Base-by-base conservation (phyloP, 2,888 invertebrate genomes). In the Callimorpha dominula region DNA sequence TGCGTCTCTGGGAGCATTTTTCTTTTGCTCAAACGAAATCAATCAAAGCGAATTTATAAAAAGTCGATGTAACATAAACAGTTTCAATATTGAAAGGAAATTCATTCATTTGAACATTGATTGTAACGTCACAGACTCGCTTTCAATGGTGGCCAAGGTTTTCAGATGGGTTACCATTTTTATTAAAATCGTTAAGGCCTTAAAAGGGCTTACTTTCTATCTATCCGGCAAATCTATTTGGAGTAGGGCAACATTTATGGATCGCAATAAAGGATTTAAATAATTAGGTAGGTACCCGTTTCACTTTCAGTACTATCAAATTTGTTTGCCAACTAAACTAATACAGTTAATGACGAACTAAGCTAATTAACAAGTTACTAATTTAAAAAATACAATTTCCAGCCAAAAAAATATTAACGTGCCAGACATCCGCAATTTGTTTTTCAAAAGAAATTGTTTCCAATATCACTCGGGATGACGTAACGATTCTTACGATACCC, bases 41-140 rank as follows among this genome's bases (percentile, higher is more conserved):
- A 14, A 63, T 42, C 42, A 20, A 64, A 70, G 5, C 14, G 4
- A 72, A 54, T 64, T 52, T 68, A 46, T 57, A 68, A 54, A 63
- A 42, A 72, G 46, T 64, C 43, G 1, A 46, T 64, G 0, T 20
- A 54, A 66, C 50, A 60, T 65, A 65, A 63, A 20, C 66, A 40
- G 11, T 62, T 66, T 62, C 20, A 12, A 42, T n/a, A 11, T 14
- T n/a, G n/a, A 52, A 14, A 17, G 66, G 14, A 15, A 43, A 63
- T n/a, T 62, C 66, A 67, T 66, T 71, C 60, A 71, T 66, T 50
- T 40, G n/a, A 60, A 60, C 62, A 31, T 57, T 65, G 65, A 49
- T 50, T 17, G n/a, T 49, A 8, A 31, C 15, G 9, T 31, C 60
- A 60, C 12, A 60, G 14, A 60, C 14, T 12, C 31, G 2, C 14